phyloP scores from a whole-genome alignment of 2,888 invertebrate genomes.

The Scaptodrosophila latifasciaeformis region DNA sequence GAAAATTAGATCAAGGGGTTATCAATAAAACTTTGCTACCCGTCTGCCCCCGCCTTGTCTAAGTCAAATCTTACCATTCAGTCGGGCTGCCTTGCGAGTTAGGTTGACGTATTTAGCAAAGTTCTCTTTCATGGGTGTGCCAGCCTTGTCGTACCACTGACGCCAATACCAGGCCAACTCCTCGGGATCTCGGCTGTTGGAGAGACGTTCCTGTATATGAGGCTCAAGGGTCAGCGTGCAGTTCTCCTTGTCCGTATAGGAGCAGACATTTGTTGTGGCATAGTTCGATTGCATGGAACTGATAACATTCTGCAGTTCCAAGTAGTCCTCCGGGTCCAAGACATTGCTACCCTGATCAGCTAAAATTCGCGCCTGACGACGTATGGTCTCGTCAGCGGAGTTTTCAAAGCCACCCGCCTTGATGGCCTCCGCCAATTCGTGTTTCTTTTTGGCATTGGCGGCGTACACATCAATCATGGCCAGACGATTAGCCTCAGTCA shows the following conservation, averaged over 20 bases:
- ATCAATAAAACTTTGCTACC: too few relatives aligned
- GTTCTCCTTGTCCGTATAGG: constrained; percentile 78
- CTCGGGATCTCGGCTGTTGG: constrained; percentile 83
- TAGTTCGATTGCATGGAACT: constrained; percentile 86
- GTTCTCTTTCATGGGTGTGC: constrained; percentile 79
- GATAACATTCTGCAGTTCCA: constrained; percentile 79
- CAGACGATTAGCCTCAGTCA: constrained; percentile 83
- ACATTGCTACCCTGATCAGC: constrained; percentile 83
- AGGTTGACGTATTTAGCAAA: constrained; percentile 82
- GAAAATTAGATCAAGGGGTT: background rate
- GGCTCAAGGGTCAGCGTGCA: constrained; percentile 85
- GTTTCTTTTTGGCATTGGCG: constrained; percentile 61
- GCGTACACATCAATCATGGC: constrained; percentile 68
- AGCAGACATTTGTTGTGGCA: constrained; percentile 85
- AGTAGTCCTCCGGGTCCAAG: constrained; percentile 80
- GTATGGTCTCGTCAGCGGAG: constrained; percentile 80
- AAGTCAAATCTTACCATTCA: constrained; percentile 83
- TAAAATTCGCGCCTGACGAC: constrained; percentile 84
- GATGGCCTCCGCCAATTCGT: constrained; percentile 63
- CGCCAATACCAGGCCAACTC: constrained; percentile 87
- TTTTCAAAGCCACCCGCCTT: constrained; percentile 81
- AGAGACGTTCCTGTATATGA: constrained; percentile 78
- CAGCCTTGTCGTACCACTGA: constrained; percentile 86
- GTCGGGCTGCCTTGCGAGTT: constrained; percentile 81
- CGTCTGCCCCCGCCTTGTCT: too few relatives aligned